phyloP scores from a whole-genome alignment of 1,140 invertebrate genomes.

The Drosophila tani region DNA sequence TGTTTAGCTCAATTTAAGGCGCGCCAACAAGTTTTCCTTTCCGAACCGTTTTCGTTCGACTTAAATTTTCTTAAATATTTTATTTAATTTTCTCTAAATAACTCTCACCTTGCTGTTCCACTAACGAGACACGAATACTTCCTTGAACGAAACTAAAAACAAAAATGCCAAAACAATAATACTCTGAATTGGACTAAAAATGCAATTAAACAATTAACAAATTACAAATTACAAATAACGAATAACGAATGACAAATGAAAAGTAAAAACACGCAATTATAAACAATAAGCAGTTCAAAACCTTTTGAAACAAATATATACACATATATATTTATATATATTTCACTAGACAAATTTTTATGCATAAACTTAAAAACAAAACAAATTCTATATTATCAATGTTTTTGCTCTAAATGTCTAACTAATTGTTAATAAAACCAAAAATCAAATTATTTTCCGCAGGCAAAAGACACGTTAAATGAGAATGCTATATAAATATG shows the following conservation, averaged over 20 bases:
- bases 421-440: slow-evolving; percentile 74
- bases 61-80: slow-evolving; percentile 18
- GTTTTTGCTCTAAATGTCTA: slow-evolving; percentile 84
- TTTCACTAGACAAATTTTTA: slow-evolving; percentile 81
- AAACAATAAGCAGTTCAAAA: slow-evolving; percentile 83
- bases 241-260: slow-evolving; percentile 63
- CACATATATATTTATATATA: slow-evolving; percentile 78
- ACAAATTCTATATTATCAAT: slow-evolving; percentile 81
- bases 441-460: slow-evolving; percentile 74
- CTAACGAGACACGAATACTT: slow-evolving; percentile 45
- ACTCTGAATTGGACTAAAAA: slow-evolving; percentile 56
- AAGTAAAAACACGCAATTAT: slow-evolving; percentile 78
- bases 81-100: slow-evolving; percentile 24
- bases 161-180: slow-evolving; percentile 71
- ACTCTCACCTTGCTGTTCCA: slow-evolving; percentile 50
- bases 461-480: slow-evolving; percentile 57
- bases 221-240: slow-evolving; percentile 35
- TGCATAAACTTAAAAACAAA: slow-evolving; percentile 66
- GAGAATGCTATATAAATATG: slow-evolving; percentile 70
- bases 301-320: slow-evolving; percentile 68
- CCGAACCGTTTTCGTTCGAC: slow-evolving; percentile 27
- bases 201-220: slow-evolving; percentile 61
- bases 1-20: slow-evolving; percentile 53
- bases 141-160: slow-evolving; percentile 52
- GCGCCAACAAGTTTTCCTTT: slow-evolving; percentile 50